These are phyloP conservation scores for Ochropacha duplaris DNA, from an alignment of 2,888 invertebrate genomes.

Conservation along the genomic window DNA sequence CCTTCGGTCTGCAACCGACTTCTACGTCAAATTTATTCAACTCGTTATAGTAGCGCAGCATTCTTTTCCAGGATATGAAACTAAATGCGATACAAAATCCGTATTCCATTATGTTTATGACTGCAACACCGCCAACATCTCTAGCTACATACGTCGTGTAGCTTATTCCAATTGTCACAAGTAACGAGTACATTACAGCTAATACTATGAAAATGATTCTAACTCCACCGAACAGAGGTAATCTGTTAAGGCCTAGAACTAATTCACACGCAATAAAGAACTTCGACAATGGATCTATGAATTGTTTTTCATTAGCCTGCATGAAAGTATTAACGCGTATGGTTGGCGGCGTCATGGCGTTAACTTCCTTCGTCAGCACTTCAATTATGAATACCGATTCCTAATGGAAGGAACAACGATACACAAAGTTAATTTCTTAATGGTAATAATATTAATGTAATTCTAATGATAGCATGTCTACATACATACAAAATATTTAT, in stretches of 20 bases:
- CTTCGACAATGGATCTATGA: conserved; percentile 48
- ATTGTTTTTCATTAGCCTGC: conserved; percentile 27
- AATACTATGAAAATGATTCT: conserved; percentile 25
- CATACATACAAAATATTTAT: conserved; percentile 9
- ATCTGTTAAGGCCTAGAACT: conserved; percentile 41
- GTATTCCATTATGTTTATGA: conserved; percentile 20
- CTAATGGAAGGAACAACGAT: not conserved
- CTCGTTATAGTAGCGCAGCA: conserved; percentile 43
- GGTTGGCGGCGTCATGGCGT: conserved; percentile 40
- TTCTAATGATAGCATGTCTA: conserved; percentile 13
- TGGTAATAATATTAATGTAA: conserved; percentile 16
- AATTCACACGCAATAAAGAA: conserved; percentile 38
- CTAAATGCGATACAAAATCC: conserved; percentile 33
- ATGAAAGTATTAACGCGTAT: conserved; percentile 52
- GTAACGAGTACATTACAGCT: conserved; percentile 26
- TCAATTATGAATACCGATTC: not conserved
- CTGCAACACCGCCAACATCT: not conserved
- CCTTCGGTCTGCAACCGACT: conserved; percentile 45
- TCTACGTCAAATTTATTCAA: conserved; percentile 50
- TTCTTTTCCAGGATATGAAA: conserved; percentile 36
- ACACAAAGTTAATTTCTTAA: conserved; percentile 18
- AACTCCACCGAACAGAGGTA: conserved; percentile 33
- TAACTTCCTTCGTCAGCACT: not conserved
- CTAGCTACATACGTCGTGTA: conserved; percentile 4
- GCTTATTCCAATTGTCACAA: conserved; percentile 13